Percentiles rank a stretch among this genome's conserved stretches.
These are phyloP conservation scores for Piprites chloris DNA, from an alignment of 2,113 vertebrate genomes.

Conservation along the genomic window DNA sequence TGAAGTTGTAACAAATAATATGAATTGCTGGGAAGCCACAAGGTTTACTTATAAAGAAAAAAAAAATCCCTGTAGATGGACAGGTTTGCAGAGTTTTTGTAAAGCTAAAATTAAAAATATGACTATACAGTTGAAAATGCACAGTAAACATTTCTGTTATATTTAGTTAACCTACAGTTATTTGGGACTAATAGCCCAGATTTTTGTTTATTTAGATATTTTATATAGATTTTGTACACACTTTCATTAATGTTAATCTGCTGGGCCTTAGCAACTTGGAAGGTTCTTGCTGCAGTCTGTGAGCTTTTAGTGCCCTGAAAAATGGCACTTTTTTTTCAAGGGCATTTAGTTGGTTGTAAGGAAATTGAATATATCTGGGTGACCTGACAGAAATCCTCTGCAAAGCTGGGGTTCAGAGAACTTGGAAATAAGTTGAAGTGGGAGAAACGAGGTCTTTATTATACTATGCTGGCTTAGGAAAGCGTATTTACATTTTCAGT, in stretches of 20 bases:
- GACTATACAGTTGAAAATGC: not conserved
- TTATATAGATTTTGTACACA: not conserved
- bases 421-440: not conserved
- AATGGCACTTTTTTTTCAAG: not conserved
- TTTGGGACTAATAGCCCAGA: not conserved
- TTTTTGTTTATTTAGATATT: not conserved
- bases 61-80: not conserved
- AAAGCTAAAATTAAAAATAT: not conserved
- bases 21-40: constrained; percentile 26
- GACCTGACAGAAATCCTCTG: not conserved
- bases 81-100: constrained; percentile 9
- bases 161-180: not conserved
- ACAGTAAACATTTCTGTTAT: not conserved
- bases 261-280: not conserved
- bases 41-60: not conserved
- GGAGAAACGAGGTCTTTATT: not conserved
- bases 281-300: not conserved
- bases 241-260: not conserved
- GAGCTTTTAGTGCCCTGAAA: not conserved
- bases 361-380: not conserved
- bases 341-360: not conserved
- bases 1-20: constrained; percentile 31
- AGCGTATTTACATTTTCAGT: not conserved
- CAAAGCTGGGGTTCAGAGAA: not conserved
- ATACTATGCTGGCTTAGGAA: not conserved